Evolutionary conservation across 2,888 invertebrate genomes (phyloP), one percentile per base, ranked within the genome.

Genomic region (Cremastinae sp.): DNA sequence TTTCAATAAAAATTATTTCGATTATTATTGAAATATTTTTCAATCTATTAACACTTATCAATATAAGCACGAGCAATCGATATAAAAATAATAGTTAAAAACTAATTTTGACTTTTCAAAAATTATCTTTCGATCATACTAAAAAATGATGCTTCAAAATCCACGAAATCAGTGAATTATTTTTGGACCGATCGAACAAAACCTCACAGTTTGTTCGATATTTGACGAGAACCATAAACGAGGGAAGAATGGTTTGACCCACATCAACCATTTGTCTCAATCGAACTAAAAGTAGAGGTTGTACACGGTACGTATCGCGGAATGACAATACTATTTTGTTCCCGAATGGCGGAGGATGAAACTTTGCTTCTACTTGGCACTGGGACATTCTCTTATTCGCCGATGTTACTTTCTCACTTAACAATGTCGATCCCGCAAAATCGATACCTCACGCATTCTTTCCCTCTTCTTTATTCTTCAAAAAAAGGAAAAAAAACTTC

Each of bases 211-310:
- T 4, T n/a, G 5, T 8, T 39, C 20, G 20, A 14, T 37, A 12
- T 12, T 8, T 16, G 0, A 10, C 4, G 22, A 47, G n/a, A n/a
- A n/a, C n/a, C n/a, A n/a, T n/a, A n/a, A n/a, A n/a, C n/a, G n/a
- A n/a, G n/a, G n/a, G n/a, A n/a, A n/a, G n/a, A n/a, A n/a, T n/a
- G 45, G 47, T 37, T 61, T 68, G 74, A 74, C 74, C 74, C 68
- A 74, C 59, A 74, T 74, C 61, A 68, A 56, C 47, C 61, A 55
- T 74, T 68, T 62, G 74, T 74, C 68, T 47, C 28, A 45, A 59
- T 10, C 51, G 20, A 14, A 18, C 22, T n/a, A 2, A 41, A 12
- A 51, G 51, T 49, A 28, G 43, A 59, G 51, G 39, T 51, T 16
- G 51, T 18, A 14, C 51, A 51, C 58, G 18, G 56, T 10, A 47